phyloP scores from a whole-genome alignment of 2,113 vertebrate species.

The Rutilus rutilus region DNA sequence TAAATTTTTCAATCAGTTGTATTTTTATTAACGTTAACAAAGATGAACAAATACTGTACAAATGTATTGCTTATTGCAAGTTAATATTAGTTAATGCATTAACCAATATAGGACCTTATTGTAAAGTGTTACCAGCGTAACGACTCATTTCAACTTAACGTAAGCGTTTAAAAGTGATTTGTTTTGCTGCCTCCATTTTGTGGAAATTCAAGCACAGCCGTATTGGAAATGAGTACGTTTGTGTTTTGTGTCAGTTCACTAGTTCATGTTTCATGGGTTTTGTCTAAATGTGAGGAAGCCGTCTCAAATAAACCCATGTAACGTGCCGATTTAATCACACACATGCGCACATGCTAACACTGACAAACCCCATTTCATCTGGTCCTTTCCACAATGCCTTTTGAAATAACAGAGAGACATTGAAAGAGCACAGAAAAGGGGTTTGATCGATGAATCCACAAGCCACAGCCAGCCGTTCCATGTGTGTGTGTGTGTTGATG shows the following conservation, averaged over 20 bases:
- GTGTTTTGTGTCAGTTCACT: not conserved
- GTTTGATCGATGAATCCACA: conserved; percentile 38
- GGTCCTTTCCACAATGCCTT: not conserved
- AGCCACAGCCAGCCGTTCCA: not conserved
- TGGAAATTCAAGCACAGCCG: not conserved
- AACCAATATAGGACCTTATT: too few relatives aligned
- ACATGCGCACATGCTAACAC: conserved; percentile 22
- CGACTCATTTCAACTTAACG: not conserved
- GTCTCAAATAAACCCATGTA: conserved; percentile 24
- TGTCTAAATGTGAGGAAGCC: not conserved
- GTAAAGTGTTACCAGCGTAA: not conserved
- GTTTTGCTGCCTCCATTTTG: not conserved
- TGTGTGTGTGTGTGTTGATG: conserved; percentile 36
- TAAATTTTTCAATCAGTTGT: too few relatives aligned
- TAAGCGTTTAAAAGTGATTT: not conserved
- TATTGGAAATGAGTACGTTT: not conserved
- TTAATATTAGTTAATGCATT: too few relatives aligned
- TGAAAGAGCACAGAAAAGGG: conserved; percentile 5
- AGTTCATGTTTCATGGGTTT: conserved; percentile 27
- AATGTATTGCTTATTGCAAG: too few relatives aligned
- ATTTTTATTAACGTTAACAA: too few relatives aligned
- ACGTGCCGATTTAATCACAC: not conserved
- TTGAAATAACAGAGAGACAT: not conserved
- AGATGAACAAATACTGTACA: too few relatives aligned
- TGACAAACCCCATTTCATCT: not conserved